Conservation (phyloP, 2,888 invertebrate genomes). For the Eremobia ochroleuca region DNA sequence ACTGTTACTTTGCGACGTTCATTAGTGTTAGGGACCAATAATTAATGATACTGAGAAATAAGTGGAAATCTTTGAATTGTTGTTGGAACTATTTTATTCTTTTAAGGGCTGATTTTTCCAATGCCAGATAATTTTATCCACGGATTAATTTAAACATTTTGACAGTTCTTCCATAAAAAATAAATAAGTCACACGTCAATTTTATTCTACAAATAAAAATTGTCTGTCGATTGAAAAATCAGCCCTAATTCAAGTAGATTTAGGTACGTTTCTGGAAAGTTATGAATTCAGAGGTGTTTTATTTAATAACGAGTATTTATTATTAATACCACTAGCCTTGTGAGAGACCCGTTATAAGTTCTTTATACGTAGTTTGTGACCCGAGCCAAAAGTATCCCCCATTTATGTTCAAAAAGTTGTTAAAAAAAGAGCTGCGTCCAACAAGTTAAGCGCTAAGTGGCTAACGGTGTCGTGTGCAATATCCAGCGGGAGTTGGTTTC, state of each 20-base stretch:
- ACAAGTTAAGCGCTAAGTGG: constrained; percentile 13
- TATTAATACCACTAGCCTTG: too few species aligned
- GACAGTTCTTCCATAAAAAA: too few species aligned
- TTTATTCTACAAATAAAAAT: too few species aligned
- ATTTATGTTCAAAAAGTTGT: background rate
- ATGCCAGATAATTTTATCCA: too few species aligned
- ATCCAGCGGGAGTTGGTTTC: constrained; percentile 8
- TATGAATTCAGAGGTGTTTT: too few species aligned
- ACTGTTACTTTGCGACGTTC: constrained; percentile 21
- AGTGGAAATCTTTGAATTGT: constrained; percentile 14
- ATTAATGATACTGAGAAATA: constrained; percentile 28
- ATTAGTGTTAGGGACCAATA: constrained; percentile 20
- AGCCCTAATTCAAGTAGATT: background rate
- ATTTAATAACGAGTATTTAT: too few species aligned
- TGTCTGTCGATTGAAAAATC: too few species aligned
- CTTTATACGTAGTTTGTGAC: too few species aligned
- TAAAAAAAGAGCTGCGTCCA: background rate
- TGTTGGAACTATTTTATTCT: background rate
- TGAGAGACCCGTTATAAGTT: too few species aligned
- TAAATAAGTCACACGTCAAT: too few species aligned
- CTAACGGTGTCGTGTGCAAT: constrained; percentile 26
- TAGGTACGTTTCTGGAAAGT: background rate
- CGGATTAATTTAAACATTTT: too few species aligned
- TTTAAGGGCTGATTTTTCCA: too few species aligned
- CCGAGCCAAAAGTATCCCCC: background rate